These are phyloP conservation scores for Esperia sulphurella DNA, from an alignment of 2,888 invertebrate species.

Conservation along the genomic window DNA sequence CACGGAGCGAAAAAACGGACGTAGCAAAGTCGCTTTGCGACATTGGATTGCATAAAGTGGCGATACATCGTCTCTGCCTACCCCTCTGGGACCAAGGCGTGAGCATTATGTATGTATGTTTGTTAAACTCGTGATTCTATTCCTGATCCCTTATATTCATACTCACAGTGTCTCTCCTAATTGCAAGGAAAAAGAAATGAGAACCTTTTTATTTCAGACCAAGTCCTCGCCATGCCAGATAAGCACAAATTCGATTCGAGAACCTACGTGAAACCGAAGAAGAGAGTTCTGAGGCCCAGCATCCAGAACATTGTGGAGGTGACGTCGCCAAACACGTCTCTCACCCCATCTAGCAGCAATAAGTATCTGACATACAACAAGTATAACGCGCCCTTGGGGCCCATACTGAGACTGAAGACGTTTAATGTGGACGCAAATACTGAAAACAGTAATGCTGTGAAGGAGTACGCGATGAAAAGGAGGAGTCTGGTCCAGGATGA, in stretches of 20 bases:
- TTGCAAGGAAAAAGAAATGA: too few relatives aligned
- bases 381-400: constrained; percentile 56
- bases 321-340: constrained; percentile 41
- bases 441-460: constrained; percentile 53
- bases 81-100: too few relatives aligned
- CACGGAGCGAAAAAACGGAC: too few relatives aligned
- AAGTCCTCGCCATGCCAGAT: constrained; percentile 52
- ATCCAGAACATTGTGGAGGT: constrained; percentile 76
- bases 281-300: constrained; percentile 77
- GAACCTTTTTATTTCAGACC: constrained; percentile 32
- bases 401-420: constrained; percentile 64
- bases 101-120: too few relatives aligned
- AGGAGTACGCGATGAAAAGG: constrained; percentile 63
- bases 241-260: constrained; percentile 82
- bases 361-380: constrained; percentile 71
- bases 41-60: too few relatives aligned
- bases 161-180: too few relatives aligned
- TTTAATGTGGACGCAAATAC: constrained; percentile 66
- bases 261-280: constrained; percentile 85
- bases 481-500: constrained; percentile 61
- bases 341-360: constrained; percentile 34
- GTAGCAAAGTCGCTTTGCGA: too few relatives aligned
- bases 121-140: too few relatives aligned
- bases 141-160: too few relatives aligned
- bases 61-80: too few relatives aligned